A percentile compares a stretch with the other conserved stretches of the same genome.
phyloP scores from a whole-genome alignment of 2,113 vertebrate genomes.

The Calidris pugnax region DNA sequence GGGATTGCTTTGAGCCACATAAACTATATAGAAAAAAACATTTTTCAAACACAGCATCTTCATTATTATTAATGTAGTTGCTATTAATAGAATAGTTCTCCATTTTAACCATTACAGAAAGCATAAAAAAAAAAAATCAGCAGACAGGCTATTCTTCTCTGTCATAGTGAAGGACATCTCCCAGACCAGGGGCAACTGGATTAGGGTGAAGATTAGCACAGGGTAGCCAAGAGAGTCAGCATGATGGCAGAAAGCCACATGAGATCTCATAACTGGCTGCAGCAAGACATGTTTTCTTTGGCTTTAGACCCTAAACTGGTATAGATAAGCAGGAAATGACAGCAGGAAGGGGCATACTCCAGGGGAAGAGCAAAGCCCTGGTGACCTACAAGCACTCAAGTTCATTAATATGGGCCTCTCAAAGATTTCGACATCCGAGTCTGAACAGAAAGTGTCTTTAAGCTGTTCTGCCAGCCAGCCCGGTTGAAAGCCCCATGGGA shows the following conservation, averaged over 20 bases:
- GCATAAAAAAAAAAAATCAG: background rate
- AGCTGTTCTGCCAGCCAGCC: background rate
- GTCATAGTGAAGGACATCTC: background rate
- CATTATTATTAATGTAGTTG: background rate
- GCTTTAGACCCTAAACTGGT: background rate
- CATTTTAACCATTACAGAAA: background rate
- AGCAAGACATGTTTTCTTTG: background rate
- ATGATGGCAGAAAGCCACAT: background rate
- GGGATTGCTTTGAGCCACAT: background rate
- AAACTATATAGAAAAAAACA: background rate
- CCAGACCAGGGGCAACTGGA: background rate
- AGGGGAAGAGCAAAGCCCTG: background rate
- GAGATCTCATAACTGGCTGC: background rate
- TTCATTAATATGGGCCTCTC: background rate
- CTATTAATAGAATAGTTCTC: background rate
- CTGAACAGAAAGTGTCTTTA: background rate
- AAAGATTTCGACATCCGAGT: background rate
- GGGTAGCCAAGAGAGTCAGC: background rate
- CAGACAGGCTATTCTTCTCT: background rate
- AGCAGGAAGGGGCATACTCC: background rate
- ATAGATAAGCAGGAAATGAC: background rate
- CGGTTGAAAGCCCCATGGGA: background rate
- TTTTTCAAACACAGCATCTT: background rate
- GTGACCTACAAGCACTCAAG: background rate
- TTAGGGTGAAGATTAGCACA: background rate